Evolutionary conservation across 2,888 invertebrate species (phyloP).

Genomic region (Troides aeacus): DNA sequence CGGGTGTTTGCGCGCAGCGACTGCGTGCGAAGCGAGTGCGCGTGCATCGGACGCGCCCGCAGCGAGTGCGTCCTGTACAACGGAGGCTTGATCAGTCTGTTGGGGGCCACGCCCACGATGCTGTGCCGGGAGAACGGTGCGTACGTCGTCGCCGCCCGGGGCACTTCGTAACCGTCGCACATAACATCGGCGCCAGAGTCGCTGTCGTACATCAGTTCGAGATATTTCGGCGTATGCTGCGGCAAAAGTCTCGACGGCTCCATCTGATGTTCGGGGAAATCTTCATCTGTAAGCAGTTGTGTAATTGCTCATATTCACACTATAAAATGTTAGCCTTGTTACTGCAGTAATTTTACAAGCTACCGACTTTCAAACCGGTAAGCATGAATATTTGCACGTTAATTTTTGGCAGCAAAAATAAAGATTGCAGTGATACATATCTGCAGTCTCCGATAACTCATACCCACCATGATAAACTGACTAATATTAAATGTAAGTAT

Average conservation of each 20-base stretch:
- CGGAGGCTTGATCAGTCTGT: conserved; percentile 59
- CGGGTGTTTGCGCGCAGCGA: conserved; percentile 46
- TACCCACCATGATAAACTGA: no score
- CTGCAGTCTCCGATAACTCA: no score
- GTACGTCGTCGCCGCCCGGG: conserved; percentile 62
- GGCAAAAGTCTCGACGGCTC: conserved; percentile 66
- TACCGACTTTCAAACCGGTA: no score
- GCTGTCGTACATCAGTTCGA: conserved; percentile 83
- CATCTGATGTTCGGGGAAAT: conserved; percentile 64
- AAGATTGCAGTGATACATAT: no score
- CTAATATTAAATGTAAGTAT: no score
- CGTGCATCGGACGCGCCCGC: conserved; percentile 37
- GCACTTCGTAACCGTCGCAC: conserved; percentile 83
- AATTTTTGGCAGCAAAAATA: no score
- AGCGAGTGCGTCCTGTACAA: conserved; percentile 61
- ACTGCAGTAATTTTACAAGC: no score
- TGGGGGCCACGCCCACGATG: conserved; percentile 68
- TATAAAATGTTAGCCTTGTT: no score
- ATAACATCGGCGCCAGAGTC: conserved; percentile 62
- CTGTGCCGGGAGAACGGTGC: conserved; percentile 63
- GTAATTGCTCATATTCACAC: background rate
- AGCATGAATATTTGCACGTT: no score
- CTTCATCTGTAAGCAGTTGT: conserved; percentile 55
- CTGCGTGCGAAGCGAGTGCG: conserved; percentile 18
- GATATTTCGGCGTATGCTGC: conserved; percentile 79